A percentile compares a stretch with the other conserved stretches of the same genome.
Conservation (phyloP, 2,113 vertebrate genomes). For the Turdus rufiventris region DNA sequence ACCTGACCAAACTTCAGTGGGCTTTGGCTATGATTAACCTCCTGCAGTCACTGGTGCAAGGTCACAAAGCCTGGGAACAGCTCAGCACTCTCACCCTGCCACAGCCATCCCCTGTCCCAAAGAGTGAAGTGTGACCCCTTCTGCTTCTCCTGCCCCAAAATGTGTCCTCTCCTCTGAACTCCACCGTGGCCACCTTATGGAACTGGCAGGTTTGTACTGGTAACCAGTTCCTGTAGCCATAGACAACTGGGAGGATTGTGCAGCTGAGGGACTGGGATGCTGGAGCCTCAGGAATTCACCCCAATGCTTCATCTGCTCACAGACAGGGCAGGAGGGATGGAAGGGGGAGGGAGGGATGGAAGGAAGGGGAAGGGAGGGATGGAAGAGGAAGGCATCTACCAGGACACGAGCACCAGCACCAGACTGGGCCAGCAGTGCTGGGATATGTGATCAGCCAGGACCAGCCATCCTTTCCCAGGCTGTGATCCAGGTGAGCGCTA, state of each 20-base stretch:
- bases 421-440: not conserved
- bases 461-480: not conserved
- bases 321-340: not conserved
- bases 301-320: not conserved
- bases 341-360: not conserved
- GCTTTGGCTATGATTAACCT: conserved; percentile 37
- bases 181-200: fast-evolving
- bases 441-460: not conserved
- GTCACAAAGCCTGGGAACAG: not conserved
- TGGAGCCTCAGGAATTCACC: not conserved
- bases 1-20: not conserved
- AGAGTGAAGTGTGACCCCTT: fast-evolving
- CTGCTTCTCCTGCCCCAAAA: not conserved
- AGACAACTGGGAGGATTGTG: not conserved
- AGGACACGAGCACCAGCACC: not conserved
- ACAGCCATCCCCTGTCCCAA: fast-evolving
- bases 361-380: not conserved
- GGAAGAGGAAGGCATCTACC: not conserved
- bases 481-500: not conserved
- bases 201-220: not conserved
- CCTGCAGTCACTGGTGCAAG: not conserved
- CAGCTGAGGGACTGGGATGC: fast-evolving
- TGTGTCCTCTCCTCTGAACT: fast-evolving
- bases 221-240: not conserved
- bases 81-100: not conserved